These are phyloP conservation scores for Podotricha telesiphe DNA, from an alignment of 2,888 invertebrate species.

Conservation along the genomic window DNA sequence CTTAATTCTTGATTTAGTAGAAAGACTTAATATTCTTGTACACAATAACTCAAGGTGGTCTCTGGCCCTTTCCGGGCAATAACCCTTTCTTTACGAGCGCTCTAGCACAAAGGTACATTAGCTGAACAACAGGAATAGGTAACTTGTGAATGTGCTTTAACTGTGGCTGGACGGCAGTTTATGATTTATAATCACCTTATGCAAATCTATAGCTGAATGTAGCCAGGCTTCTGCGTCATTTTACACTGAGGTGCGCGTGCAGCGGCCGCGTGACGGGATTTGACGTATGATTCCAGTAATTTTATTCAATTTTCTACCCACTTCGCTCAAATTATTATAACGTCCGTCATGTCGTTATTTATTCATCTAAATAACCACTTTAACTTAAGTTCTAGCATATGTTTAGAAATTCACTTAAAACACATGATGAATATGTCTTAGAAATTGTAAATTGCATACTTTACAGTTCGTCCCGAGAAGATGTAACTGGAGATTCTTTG, in stretches of 20 bases:
- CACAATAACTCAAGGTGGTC: slow-evolving; percentile 45
- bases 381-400: background rate
- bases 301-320: slow-evolving; percentile 62
- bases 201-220: slow-evolving; percentile 69
- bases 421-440: background rate
- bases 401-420: slow-evolving; percentile 2
- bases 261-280: slow-evolving; percentile 51
- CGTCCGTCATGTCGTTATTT: slow-evolving; percentile 53
- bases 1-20: slow-evolving; percentile 15
- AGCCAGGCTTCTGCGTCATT: slow-evolving; percentile 52
- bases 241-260: slow-evolving; percentile 45
- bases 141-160: slow-evolving; percentile 55
- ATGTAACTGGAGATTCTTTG: slow-evolving; percentile 7
- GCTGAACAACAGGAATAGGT: slow-evolving; percentile 68
- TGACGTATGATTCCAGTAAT: slow-evolving; percentile 55
- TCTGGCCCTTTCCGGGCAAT: slow-evolving; percentile 43
- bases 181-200: slow-evolving; percentile 76
- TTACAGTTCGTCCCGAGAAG: background rate
- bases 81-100: slow-evolving; percentile 48
- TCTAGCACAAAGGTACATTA: slow-evolving; percentile 70
- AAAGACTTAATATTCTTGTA: slow-evolving; percentile 26
- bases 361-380: slow-evolving; percentile 32
- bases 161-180: slow-evolving; percentile 55
- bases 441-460: slow-evolving; percentile 10
- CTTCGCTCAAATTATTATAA: slow-evolving; percentile 55